Evolutionary conservation across 2,113 vertebrate species (phyloP).

Genomic region (Platichthys flesus): DNA sequence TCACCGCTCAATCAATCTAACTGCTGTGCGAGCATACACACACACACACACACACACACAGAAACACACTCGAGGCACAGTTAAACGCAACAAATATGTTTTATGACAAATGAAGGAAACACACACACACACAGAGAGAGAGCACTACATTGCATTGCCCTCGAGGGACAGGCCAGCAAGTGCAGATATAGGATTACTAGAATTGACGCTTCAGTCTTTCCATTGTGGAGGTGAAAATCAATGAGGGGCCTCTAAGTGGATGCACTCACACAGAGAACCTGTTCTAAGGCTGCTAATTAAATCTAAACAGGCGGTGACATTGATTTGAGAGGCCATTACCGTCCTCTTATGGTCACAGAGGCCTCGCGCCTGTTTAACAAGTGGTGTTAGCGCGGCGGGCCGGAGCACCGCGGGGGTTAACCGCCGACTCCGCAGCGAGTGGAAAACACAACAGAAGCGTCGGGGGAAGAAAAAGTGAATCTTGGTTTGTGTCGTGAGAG

Average conservation of each 20-base stretch:
- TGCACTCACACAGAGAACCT: conserved; percentile 73
- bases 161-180: conserved; percentile 72
- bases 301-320: conserved; percentile 76
- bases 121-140: conserved; percentile 17
- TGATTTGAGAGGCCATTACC: conserved; percentile 77
- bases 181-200: conserved; percentile 81
- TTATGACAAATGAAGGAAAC: conserved; percentile 70
- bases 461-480: not conserved
- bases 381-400: conserved; percentile 2
- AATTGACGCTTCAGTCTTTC: conserved; percentile 77
- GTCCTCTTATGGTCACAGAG: conserved; percentile 55
- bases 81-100: conserved; percentile 67
- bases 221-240: conserved; percentile 80
- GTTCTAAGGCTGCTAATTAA: conserved; percentile 79
- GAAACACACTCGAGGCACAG: conserved; percentile 41
- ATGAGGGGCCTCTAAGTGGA: conserved; percentile 80
- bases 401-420: no score
- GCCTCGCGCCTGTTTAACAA: conserved; percentile 37
- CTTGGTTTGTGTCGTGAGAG: no score
- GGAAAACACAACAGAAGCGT: no score
- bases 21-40: conserved; percentile 29
- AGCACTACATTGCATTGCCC: conserved; percentile 64
- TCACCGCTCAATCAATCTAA: conserved; percentile 78
- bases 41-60: conserved; percentile 26
- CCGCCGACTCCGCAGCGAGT: not conserved